Conservation (phyloP, 2,113 vertebrate species). For the Indicator maculatus region DNA sequence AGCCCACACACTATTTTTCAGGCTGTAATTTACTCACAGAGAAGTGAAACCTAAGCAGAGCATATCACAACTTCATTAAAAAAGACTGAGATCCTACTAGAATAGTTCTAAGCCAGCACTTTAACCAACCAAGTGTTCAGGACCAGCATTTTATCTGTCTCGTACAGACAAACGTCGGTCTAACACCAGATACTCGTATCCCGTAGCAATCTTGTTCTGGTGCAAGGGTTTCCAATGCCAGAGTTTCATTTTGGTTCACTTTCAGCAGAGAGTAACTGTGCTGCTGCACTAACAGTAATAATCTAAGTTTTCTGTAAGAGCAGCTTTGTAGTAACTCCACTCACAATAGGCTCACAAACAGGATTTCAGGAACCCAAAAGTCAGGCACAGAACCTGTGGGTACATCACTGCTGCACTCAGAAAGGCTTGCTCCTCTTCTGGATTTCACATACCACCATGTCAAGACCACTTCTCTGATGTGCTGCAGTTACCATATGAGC, state of each 20-base stretch:
- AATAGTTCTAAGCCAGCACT: not conserved
- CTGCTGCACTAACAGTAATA: not conserved
- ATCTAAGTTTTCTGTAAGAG: not conserved
- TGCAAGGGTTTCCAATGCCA: accelerated
- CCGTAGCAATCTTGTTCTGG: accelerated
- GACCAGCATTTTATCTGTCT: not conserved
- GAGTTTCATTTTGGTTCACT: not conserved
- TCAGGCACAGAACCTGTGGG: slow-evolving; percentile 24
- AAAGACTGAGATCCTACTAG: not conserved
- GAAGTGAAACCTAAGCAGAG: not conserved
- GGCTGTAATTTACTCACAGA: not conserved
- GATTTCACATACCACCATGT: not conserved
- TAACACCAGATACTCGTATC: not conserved
- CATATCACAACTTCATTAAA: not conserved
- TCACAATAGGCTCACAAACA: not conserved
- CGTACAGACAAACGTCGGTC: not conserved
- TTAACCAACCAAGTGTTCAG: not conserved
- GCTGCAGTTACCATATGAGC: not conserved
- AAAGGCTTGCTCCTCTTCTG: not conserved
- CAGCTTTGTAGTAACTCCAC: not conserved
- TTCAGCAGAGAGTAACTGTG: not conserved
- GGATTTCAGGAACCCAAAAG: not conserved
- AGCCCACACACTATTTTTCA: not conserved
- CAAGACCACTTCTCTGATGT: not conserved
- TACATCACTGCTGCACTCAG: not conserved